Conservation (phyloP, 2,888 invertebrate species). For the Zele albiditarsus region DNA sequence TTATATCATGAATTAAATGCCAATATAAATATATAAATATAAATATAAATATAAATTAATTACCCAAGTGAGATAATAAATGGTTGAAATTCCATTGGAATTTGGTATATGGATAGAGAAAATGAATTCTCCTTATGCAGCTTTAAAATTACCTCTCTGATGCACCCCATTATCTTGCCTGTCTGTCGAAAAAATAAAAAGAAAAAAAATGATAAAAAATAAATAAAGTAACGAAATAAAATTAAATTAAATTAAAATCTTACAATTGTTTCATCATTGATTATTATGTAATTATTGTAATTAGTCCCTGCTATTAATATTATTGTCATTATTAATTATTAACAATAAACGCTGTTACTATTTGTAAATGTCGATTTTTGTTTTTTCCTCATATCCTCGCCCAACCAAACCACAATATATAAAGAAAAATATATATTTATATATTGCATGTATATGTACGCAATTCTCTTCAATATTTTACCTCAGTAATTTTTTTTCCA, state of each 20-base stretch:
- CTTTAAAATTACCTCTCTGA: conserved; percentile 13
- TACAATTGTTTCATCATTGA: conserved; percentile 71
- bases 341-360: conserved; percentile 73
- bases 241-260: conserved; percentile 40
- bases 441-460: not conserved
- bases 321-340: conserved; percentile 68
- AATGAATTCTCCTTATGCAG: conserved; percentile 24
- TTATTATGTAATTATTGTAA: conserved; percentile 72
- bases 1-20: conserved; percentile 2
- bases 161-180: conserved; percentile 24
- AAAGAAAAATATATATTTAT: not conserved
- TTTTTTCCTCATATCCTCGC: not conserved
- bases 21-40: conserved; percentile 25
- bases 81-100: conserved; percentile 8
- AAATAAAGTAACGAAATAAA: not conserved
- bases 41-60: conserved; percentile 36
- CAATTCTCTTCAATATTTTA: conserved; percentile 20
- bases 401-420: not conserved
- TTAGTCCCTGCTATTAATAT: conserved; percentile 70
- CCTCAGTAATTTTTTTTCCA: conserved; percentile 27
- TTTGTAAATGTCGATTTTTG: conserved; percentile 62
- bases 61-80: conserved; percentile 3
- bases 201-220: not conserved
- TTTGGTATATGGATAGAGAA: conserved; percentile 18
- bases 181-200: not conserved